phyloP scores from a whole-genome alignment of 1,140 invertebrate genomes.

The Vollenhovia emeryi region DNA sequence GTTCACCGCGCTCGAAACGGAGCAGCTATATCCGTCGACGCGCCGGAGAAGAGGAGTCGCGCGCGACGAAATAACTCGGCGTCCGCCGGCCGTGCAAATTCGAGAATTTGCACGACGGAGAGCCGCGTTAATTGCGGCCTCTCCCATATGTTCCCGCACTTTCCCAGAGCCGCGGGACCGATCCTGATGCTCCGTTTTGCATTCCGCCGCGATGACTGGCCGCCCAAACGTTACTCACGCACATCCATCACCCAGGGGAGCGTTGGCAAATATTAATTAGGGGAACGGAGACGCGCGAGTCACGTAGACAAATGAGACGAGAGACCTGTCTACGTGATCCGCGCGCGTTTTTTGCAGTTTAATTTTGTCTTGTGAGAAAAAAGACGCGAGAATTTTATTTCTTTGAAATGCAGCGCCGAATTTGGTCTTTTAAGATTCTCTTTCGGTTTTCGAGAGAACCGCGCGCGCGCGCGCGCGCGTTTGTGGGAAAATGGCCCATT shows the following conservation, averaged over 20 bases:
- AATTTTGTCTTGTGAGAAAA: neutral
- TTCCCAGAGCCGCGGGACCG: neutral
- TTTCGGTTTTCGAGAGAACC: neutral
- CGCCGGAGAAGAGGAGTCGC: constrained; percentile 14
- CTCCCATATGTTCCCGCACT: constrained; percentile 19
- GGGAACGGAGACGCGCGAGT: neutral
- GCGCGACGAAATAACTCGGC: constrained; percentile 20
- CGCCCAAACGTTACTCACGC: constrained; percentile 32
- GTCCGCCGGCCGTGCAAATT: constrained; percentile 40
- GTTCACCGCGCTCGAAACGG: constrained; percentile 50
- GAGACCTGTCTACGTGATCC: neutral
- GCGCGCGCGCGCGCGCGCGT: neutral
- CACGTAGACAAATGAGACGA: constrained; percentile 18
- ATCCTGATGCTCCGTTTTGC: constrained; percentile 44
- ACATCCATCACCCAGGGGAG: constrained; percentile 22
- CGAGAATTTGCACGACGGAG: constrained; percentile 34
- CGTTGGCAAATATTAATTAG: constrained; percentile 47
- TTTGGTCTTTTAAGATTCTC: neutral
- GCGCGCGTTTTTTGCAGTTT: neutral
- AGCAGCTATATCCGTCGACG: constrained; percentile 50
- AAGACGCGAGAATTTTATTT: neutral
- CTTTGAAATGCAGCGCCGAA: neutral
- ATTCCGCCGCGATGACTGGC: constrained; percentile 40
- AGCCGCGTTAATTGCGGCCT: constrained; percentile 30
- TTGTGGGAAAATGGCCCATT: neutral